Evolutionary conservation across 2,888 invertebrate genomes (phyloP).

Genomic region (Drosophila infuscata): DNA sequence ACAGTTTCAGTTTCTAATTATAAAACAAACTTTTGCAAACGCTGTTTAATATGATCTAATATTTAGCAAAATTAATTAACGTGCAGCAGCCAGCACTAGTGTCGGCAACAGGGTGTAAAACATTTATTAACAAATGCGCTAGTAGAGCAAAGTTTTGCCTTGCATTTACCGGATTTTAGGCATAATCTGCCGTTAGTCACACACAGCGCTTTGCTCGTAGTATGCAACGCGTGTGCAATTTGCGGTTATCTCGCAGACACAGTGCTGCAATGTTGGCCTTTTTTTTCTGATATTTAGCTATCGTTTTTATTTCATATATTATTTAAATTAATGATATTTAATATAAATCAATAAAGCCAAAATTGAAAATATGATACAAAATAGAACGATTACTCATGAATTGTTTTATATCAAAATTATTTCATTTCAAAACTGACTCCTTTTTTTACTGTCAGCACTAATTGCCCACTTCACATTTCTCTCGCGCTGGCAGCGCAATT

Average conservation of each 20-base stretch:
- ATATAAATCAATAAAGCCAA: not conserved
- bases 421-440: not conserved
- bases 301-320: not conserved
- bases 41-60: not conserved
- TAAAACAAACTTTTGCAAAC: not conserved
- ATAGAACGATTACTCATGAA: not conserved
- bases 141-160: not conserved
- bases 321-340: not conserved
- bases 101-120: not conserved
- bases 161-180: slow-evolving; percentile 1
- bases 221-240: slow-evolving; percentile 39
- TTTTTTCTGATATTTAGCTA: not conserved
- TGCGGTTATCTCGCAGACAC: slow-evolving; percentile 8
- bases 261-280: not conserved
- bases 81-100: not conserved
- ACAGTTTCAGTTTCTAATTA: not conserved
- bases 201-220: slow-evolving; percentile 8
- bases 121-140: not conserved
- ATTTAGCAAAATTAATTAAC: slow-evolving; percentile 26
- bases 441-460: not conserved
- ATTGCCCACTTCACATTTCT: slow-evolving; percentile 4
- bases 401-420: not conserved
- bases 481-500: slow-evolving; percentile 45
- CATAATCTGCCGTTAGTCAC: slow-evolving; percentile 28
- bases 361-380: not conserved